Evolutionary conservation across 2,113 vertebrate species (phyloP), one percentile per base, ranked within the genome.

Genomic region (Pseudolaguvia tuberculata): DNA sequence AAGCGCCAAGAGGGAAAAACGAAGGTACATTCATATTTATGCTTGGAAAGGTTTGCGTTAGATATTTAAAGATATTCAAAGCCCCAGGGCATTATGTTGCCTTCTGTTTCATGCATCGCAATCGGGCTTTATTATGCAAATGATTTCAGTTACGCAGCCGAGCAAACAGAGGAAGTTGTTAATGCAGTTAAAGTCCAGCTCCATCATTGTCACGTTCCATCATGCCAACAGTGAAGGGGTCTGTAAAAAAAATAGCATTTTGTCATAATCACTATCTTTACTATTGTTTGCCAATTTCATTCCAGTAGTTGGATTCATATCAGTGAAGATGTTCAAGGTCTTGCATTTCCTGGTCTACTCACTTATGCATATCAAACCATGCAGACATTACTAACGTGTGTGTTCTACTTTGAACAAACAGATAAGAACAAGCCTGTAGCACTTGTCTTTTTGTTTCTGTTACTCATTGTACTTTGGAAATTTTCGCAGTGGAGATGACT

Each of bases 401-500:
- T 50, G 45, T 42, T 29, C 2, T 4, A 20, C 14, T 27, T 23
- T 47, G n/a, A 55, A n/a, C 35, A 13, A 4, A 45, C 31, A 18
- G 3, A 14, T 13, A 74, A 42, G 29, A 25, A 18, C 13, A 25
- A 18, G 12, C 50, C 15, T n/a, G 39, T 15, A 4, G 42, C 23
- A 45, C 15, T 14, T 39, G 14, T 10, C 23, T 21, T 47, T 57
- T 35, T 14, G 29, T 42, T 39, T 3, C 70, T 42, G 21, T 42
- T 15, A 27, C 68, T 61, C 52, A 72, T 6, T 68, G 31, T n/a
- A 27, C 18, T 58, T 65, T 61, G 56, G 15, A 50, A 5, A 52
- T 63, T n/a, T 78, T 23, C 0, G 55, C 91, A 99, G 96, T 0
- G 96, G 94, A 0, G 95, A 94, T 0, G 96, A 96, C 72, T 95